phyloP scores from a whole-genome alignment of 2,888 invertebrate species.

The Luperina testacea region DNA sequence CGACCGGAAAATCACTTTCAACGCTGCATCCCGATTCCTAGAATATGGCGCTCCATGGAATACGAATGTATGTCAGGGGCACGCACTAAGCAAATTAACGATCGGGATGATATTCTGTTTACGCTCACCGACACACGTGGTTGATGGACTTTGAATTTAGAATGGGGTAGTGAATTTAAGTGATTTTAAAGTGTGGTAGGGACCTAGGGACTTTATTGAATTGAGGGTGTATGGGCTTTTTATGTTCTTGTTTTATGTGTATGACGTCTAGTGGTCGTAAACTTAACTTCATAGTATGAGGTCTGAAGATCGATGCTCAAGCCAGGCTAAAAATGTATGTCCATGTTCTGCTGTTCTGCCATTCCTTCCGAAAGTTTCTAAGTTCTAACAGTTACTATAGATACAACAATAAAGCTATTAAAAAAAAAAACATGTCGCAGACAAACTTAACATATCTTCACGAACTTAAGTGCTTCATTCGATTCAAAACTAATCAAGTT shows the following conservation, averaged over 20 bases:
- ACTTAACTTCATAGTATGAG: too few species aligned
- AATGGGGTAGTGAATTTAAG: not conserved
- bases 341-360: not conserved
- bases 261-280: not conserved
- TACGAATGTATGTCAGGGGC: conserved; percentile 44
- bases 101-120: conserved; percentile 43
- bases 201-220: not conserved
- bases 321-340: not conserved
- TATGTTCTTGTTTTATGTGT: not conserved
- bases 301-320: not conserved
- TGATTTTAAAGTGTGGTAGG: not conserved
- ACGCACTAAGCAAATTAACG: conserved; percentile 50
- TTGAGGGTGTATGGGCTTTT: not conserved
- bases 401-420: not conserved
- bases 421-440: not conserved
- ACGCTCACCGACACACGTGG: conserved; percentile 31
- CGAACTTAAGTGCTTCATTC: not conserved
- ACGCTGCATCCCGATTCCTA: conserved; percentile 41
- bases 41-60: conserved; percentile 15
- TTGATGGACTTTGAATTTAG: conserved; percentile 17
- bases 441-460: not conserved
- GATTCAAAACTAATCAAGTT: not conserved
- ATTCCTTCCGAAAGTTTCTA: not conserved
- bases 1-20: conserved; percentile 7
- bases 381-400: not conserved